Percentiles rank a stretch among this genome's conserved stretches.
Evolutionary conservation across 2,888 invertebrate species (phyloP).

Genomic region (Cephus rjabovi): DNA sequence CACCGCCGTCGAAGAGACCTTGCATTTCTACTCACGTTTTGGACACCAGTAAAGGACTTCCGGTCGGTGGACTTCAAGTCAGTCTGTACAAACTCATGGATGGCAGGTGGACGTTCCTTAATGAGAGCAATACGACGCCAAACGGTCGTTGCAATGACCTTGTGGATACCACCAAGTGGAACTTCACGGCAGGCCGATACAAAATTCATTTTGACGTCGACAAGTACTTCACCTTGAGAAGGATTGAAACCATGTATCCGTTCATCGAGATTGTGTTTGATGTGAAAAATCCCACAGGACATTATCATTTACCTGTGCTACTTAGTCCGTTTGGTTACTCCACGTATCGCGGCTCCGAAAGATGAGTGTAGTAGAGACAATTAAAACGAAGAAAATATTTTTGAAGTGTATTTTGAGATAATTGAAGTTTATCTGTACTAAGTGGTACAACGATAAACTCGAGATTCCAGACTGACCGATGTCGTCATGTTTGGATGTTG

Average conservation of each 20-base stretch:
- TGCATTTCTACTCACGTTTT: slow-evolving; percentile 81
- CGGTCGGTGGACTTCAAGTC: slow-evolving; percentile 76
- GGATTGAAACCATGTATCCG: slow-evolving; percentile 78
- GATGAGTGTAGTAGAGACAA: slow-evolving; percentile 8
- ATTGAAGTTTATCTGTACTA: neutral
- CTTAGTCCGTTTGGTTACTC: slow-evolving; percentile 83
- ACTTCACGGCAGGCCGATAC: slow-evolving; percentile 77
- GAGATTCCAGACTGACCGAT: neutral
- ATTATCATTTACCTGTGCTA: slow-evolving; percentile 82
- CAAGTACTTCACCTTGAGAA: slow-evolving; percentile 74
- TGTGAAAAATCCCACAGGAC: slow-evolving; percentile 72
- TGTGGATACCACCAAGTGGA: slow-evolving; percentile 67
- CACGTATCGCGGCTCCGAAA: slow-evolving; percentile 79
- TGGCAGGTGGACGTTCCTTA: slow-evolving; percentile 77
- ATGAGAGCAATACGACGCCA: slow-evolving; percentile 70
- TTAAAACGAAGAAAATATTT: neutral
- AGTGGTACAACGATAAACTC: neutral
- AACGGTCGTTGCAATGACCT: slow-evolving; percentile 79
- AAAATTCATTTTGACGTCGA: slow-evolving; percentile 81
- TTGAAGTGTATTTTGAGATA: neutral
- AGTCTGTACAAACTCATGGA: slow-evolving; percentile 76
- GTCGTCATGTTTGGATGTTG: neutral
- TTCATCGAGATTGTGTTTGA: slow-evolving; percentile 83
- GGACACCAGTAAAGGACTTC: slow-evolving; percentile 77
- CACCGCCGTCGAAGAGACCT: slow-evolving; percentile 58